These are phyloP conservation scores for Melanotaenia trifasciata DNA, from an alignment of 2,797 vertebrate species.

Conservation along the genomic window DNA sequence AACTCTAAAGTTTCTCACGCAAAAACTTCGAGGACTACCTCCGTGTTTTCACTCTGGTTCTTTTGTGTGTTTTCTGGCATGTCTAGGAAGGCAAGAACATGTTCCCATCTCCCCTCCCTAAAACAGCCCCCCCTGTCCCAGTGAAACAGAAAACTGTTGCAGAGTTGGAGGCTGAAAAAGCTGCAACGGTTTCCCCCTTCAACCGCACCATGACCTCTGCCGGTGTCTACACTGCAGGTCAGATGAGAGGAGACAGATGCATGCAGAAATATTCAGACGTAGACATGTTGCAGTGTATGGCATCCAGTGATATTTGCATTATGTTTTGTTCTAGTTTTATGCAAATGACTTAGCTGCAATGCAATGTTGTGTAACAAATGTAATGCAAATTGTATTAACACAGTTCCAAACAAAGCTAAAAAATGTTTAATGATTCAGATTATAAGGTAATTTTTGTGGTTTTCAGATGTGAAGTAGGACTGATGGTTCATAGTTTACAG, in stretches of 20 bases:
- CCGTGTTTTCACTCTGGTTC: constrained; percentile 36
- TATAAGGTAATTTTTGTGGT: no score
- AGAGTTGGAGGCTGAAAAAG: constrained; percentile 78
- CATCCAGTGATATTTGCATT: neutral
- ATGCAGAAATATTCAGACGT: neutral
- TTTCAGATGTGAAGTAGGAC: no score
- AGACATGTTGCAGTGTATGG: neutral
- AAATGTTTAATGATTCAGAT: no score
- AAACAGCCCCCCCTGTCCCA: constrained; percentile 67
- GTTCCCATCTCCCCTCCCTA: constrained; percentile 82
- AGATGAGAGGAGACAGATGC: constrained; percentile 6
- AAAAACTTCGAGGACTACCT: constrained; percentile 35
- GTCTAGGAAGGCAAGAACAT: constrained; percentile 79
- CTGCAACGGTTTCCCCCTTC: constrained; percentile 69
- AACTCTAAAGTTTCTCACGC: constrained; percentile 62
- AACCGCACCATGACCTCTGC: constrained; percentile 78
- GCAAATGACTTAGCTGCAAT: neutral
- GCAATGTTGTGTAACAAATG: neutral
- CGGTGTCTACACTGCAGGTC: constrained; percentile 81
- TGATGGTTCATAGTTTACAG: no score
- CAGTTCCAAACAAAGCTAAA: neutral
- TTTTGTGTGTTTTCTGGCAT: constrained; percentile 40
- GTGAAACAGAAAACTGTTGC: constrained; percentile 71
- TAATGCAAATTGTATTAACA: no score
- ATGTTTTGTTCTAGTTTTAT: neutral